phyloP scores from a whole-genome alignment of 2,888 invertebrate species.

The Chalcosyrphus nemorum region DNA sequence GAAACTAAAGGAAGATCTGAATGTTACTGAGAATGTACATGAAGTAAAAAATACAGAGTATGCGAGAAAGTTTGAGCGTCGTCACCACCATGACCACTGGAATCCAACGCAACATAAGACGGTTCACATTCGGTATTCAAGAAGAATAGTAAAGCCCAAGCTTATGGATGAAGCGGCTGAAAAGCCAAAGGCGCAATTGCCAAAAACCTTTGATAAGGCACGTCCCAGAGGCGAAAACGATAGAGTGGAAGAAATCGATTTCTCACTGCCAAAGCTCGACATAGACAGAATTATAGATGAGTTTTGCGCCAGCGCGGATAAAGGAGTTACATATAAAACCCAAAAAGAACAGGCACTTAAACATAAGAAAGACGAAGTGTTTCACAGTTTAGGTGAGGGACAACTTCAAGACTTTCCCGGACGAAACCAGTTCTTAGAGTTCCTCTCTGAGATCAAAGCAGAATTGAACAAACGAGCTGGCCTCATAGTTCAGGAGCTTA shows the following conservation, averaged over 20 bases:
- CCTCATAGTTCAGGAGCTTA: constrained; percentile 37
- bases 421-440: constrained; percentile 76
- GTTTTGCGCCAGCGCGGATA: constrained; percentile 46
- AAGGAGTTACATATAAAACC: constrained; percentile 27
- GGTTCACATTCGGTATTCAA: constrained; percentile 78
- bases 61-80: constrained; percentile 76
- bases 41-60: constrained; percentile 75
- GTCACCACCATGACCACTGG: constrained; percentile 81
- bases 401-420: constrained; percentile 78
- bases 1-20: constrained; percentile 75
- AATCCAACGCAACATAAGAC: constrained; percentile 77
- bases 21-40: constrained; percentile 76
- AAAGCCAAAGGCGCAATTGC: neutral
- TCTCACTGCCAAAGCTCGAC: constrained; percentile 75
- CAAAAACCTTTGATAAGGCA: constrained; percentile 76
- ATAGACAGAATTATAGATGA: constrained; percentile 75
- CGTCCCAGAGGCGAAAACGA: constrained; percentile 76
- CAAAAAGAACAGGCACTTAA: neutral
- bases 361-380: constrained; percentile 73
- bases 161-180: constrained; percentile 61
- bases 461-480: constrained; percentile 48
- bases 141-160: constrained; percentile 76
- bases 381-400: constrained; percentile 75
- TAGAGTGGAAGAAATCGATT: constrained; percentile 74
- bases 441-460: constrained; percentile 76